These are phyloP conservation scores for Acanthornis magna DNA, from an alignment of 2,797 vertebrate genomes.

Conservation along the genomic window DNA sequence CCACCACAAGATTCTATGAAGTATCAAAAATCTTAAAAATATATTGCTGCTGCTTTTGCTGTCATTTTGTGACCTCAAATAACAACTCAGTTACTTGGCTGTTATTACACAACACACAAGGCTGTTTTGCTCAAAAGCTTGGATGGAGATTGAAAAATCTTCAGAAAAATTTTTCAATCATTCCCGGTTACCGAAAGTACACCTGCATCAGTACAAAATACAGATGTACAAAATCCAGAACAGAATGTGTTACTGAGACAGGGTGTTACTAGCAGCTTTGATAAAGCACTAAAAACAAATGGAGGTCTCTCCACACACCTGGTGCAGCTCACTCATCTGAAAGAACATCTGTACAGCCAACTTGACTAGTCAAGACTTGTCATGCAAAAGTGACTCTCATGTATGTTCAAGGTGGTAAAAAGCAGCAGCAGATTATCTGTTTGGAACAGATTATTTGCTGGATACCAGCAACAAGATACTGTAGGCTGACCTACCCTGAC, in stretches of 20 bases:
- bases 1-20: not conserved
- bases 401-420: not conserved
- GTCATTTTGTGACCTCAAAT: not conserved
- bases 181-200: not conserved
- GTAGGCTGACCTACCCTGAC: not conserved
- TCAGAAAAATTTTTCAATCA: not conserved
- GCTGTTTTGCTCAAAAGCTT: not conserved
- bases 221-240: too few relatives aligned
- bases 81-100: not conserved
- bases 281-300: not conserved
- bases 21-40: not conserved
- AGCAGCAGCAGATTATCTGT: not conserved
- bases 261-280: not conserved
- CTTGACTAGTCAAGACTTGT: not conserved
- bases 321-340: not conserved
- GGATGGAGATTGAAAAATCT: not conserved
- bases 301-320: not conserved
- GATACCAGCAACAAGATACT: not conserved
- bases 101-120: not conserved
- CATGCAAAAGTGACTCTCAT: not conserved
- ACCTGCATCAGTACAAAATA: not conserved
- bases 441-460: not conserved
- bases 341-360: not conserved
- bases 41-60: not conserved
- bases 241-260: not conserved